Conservation (phyloP, 2,797 vertebrate genomes). For the Poecilia picta region DNA sequence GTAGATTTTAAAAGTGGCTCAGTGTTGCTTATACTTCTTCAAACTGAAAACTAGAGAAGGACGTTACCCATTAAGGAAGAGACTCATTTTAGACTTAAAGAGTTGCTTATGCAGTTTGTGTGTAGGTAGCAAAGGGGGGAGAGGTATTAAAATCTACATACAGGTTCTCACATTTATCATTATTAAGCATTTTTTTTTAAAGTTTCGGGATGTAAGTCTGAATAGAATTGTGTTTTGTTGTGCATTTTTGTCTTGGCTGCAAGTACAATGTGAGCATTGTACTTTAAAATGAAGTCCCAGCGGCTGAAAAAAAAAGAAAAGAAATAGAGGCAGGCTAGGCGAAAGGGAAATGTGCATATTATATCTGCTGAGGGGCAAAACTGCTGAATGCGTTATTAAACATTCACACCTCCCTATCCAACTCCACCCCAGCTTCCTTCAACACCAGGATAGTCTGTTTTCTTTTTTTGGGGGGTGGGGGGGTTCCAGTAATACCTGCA, state of each 20-base stretch:
- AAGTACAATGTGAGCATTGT: conserved; percentile 29
- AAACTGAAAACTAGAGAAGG: background rate
- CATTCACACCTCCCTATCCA: conserved; percentile 69
- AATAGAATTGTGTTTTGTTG: conserved; percentile 35
- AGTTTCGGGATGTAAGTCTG: conserved; percentile 17
- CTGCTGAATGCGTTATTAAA: conserved; percentile 72
- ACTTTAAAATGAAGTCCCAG: conserved; percentile 50
- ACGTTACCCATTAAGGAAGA: background rate
- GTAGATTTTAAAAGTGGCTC: conserved; percentile 42
- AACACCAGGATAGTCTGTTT: conserved; percentile 51
- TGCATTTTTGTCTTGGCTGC: conserved; percentile 23
- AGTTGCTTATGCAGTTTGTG: background rate
- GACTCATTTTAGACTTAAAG: background rate
- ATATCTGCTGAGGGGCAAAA: conserved; percentile 77
- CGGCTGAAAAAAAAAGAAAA: conserved; percentile 17
- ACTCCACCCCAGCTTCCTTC: conserved; percentile 65
- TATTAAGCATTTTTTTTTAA: conserved; percentile 24
- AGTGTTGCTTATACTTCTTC: conserved; percentile 37
- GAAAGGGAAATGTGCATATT: conserved; percentile 72
- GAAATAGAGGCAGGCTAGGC: conserved; percentile 46
- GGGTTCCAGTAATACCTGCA: conserved; percentile 78
- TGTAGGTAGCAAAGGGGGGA: background rate
- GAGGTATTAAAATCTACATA: background rate
- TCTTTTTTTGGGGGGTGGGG: conserved; percentile 8
- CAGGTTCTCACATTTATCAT: conserved; percentile 20